Evolutionary conservation across 1,140 invertebrate genomes (phyloP), one percentile per base, ranked within the genome.

Genomic region (Asobara japonica): DNA sequence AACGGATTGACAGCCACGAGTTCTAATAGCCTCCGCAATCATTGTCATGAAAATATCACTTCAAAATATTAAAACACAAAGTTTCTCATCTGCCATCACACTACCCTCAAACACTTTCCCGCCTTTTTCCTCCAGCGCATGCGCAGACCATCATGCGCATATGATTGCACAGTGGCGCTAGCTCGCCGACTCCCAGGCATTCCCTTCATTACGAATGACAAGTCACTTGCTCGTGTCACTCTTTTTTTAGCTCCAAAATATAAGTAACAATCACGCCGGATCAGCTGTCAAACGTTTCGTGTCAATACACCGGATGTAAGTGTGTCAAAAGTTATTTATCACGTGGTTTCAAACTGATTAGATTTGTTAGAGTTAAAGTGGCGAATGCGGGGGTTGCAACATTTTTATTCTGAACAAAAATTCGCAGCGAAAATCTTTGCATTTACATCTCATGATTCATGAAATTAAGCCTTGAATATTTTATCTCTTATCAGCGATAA

Each of bases 121-220:
- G 41, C 41, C 18, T 2, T 7, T 16, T 38, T 3, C 41, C 41
- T 1, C n/a, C 7, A 11, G n/a, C 8, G n/a, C n/a, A n/a, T 45
- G 41, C n/a, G 41, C 41, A 45, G 13, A 16, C n/a, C 41, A 1
- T 13, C 13, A n/a, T 56, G 51, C 22, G 51, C 51, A 56, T 25
- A 11, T n/a, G 6, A 3, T n/a, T 45, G 11, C 22, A 25, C 51
- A 2, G n/a, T 22, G 51, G 51, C 20, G 51, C 22, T 25, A 56
- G 20, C 18, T 22, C 45, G 2, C 45, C 45, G n/a, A 16, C 45
- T 16, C 45, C 45, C n/a, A 51, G 7, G 22, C 22, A 8, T 22
- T n/a, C 51, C 51, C 18, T 56, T 56, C 8, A 56, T 27, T 22
- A 25, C 51, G 51, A n/a, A 56, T 56, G 51, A 56, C 51, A 56